phyloP scores from a whole-genome alignment of 1,140 invertebrate genomes.

The Heliconius melpomene region DNA sequence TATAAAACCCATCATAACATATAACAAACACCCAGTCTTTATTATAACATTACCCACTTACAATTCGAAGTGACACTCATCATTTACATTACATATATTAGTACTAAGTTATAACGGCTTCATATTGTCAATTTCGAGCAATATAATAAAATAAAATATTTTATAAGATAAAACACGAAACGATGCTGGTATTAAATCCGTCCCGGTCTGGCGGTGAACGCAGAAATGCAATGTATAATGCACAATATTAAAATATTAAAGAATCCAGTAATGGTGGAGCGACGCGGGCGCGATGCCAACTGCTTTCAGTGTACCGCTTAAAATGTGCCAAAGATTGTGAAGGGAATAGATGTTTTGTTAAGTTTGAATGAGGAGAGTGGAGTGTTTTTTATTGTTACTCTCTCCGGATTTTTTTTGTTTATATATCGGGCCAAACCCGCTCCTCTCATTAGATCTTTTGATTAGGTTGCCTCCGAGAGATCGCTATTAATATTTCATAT shows the following conservation, averaged over 20 bases:
- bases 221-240: constrained; percentile 56
- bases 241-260: constrained; percentile 62
- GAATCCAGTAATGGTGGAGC: constrained; percentile 43
- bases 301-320: constrained; percentile 26
- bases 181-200: constrained; percentile 26
- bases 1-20: no score
- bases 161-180: neutral
- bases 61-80: no score
- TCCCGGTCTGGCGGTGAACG: constrained; percentile 34
- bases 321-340: constrained; percentile 11
- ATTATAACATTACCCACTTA: no score
- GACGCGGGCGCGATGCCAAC: constrained; percentile 26
- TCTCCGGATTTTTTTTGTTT: no score
- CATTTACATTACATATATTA: neutral
- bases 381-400: no score
- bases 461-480: no score
- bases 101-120: neutral
- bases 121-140: neutral
- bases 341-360: neutral
- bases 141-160: constrained; percentile 16
- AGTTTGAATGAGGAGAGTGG: neutral
- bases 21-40: no score
- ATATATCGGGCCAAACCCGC: no score
- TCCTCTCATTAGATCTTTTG: no score
- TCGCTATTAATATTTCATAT: no score